Base-by-base conservation (phyloP, 1,140 invertebrate genomes). In the Heliothis subflexa region DNA sequence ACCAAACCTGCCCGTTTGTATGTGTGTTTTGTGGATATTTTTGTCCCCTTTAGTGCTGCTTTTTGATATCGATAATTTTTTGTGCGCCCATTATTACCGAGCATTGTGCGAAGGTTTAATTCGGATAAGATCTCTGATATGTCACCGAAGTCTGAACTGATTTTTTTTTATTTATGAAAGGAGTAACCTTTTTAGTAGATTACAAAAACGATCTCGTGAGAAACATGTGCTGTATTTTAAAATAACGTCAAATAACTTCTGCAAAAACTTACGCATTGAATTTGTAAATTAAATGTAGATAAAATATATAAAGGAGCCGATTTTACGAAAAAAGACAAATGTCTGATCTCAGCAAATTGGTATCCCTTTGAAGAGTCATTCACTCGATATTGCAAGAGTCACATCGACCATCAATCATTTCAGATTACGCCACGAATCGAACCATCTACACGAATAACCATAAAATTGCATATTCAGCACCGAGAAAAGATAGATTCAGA, bases 41-140 rank as follows among this genome's bases (percentile, higher is more conserved):
- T 88, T 89, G 88, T 91, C 86, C 93, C 91, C 89, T 91, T 87
- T 89, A 82, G 73, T 83, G 81, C 78, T 86, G 82, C 83, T 91
- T 89, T 93, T 93, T 91, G 91, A 94, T 94, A 91, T 86, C 86
- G 87, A 94, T 94, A 89, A 89, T 87, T 94, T 93, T 93, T 94
- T 94, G 87, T 88, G 76, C 77, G 78, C 78, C 90, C 85, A 92
- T 93, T 92, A 93, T 94, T 89, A 91, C 83, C 77, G 72, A 66
- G 84, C 85, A 91, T 93, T 94, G 92, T 93, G 91, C 90, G 84
- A 92, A 92, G 89, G 82, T 90, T 94, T 89, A 91, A 74, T 80
- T 82, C 70, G 88, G 93, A 93, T 93, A 92, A 93, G 90, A 94
- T 94, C 93, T 92, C 86, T 79, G 87, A 93, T 88, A 89, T 94